A percentile compares a stretch with the other conserved stretches of the same genome.
phyloP scores from a whole-genome alignment of 2,113 vertebrate species.

The Enhydra lutris region DNA sequence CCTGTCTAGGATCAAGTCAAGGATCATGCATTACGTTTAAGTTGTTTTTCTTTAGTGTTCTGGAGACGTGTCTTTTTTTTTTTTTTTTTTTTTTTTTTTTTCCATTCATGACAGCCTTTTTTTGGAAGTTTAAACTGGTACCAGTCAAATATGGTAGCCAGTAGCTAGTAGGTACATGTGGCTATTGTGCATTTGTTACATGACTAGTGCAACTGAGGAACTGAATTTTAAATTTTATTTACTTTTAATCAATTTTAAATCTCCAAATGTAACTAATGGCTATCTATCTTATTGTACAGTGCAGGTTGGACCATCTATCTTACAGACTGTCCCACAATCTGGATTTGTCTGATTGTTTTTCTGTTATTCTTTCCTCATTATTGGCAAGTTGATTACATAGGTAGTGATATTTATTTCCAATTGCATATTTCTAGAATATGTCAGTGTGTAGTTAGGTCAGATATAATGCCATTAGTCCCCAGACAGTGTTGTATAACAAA shows the following conservation, averaged over 20 bases:
- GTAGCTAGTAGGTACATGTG: neutral
- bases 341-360: neutral
- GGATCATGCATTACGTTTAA: neutral
- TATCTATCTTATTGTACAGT: neutral
- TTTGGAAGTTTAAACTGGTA: neutral
- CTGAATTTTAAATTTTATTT: neutral
- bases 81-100: neutral
- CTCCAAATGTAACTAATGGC: neutral
- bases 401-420: neutral
- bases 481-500: neutral
- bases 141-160: neutral
- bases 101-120: neutral
- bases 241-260: slow-evolving; percentile 17
- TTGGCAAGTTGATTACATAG: slow-evolving; percentile 4
- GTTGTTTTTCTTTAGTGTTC: neutral
- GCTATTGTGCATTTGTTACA: neutral
- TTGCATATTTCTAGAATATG: neutral
- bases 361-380: neutral
- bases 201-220: neutral
- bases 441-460: neutral
- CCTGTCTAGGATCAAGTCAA: neutral
- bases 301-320: neutral
- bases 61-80: neutral
- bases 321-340: neutral
- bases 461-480: neutral